Base-by-base conservation (phyloP, 2,888 invertebrate species). In the Pteria penguin region DNA sequence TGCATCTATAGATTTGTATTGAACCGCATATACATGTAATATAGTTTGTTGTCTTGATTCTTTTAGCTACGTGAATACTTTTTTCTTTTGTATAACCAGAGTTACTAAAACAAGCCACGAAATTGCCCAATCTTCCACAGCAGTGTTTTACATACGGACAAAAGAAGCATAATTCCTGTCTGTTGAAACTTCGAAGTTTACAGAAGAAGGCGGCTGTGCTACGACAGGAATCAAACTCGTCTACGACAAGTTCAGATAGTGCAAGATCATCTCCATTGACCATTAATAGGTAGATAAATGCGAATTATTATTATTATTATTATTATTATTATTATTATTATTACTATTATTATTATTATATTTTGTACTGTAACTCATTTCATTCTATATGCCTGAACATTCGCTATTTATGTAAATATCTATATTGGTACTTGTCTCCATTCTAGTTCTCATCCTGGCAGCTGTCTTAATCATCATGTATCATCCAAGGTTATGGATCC, bases 131-230 rank as follows among this genome's bases (percentile, higher is more conserved):
- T 88, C 97, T 97, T 90, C 97, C 97, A 92, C 96, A 97, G 0
- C 96, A 97, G 86, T 96, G 97, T 1, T 95, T 97, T 92, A 96
- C 96, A 0, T 95, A 96, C 84, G 97, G 97, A 1, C 94, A 97
- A 88, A 97, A 97, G 96, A 97, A 97, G 91, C 97, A 97, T 92
- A 97, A 97, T 87, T 96, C 97, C 4, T 98, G 97, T 89, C 96
- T 98, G 0, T 97, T 98, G 96, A 94, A 97, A 70, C 96, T 96
- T 0, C 94, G 97, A 26, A 88, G 84, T 73, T 76, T 87, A n/a
- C 86, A 86, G 79, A 81, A 83, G 61, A 63, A 81, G 61, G 54
- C 81, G 55, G 55, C 80, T 54, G 72, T 79, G 70, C 54, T 68
- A 58, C 69, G 83, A 27, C 82, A 82, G 45, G 82, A 82, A 63